phyloP scores from a whole-genome alignment of 1,140 invertebrate genomes.

The Portunus trituberculatus region DNA sequence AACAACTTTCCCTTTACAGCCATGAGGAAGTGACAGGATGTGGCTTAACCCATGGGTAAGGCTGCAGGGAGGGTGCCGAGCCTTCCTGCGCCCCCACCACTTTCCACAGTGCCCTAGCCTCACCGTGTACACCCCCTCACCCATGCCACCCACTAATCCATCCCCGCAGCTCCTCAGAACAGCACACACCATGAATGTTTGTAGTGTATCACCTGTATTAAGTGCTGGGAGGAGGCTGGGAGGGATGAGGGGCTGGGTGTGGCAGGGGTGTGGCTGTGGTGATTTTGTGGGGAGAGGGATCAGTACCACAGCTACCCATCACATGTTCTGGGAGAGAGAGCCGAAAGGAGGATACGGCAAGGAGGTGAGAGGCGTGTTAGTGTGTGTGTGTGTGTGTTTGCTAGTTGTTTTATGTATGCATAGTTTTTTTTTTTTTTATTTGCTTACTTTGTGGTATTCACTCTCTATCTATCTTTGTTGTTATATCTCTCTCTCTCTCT shows the following conservation, averaged over 20 bases:
- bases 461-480: too few relatives aligned
- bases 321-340: conserved; percentile 67
- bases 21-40: neutral
- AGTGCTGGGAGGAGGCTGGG: neutral
- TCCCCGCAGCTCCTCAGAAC: neutral
- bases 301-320: neutral
- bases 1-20: neutral
- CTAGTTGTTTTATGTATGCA: neutral
- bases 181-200: neutral
- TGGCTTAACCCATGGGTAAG: neutral
- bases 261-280: neutral
- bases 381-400: neutral
- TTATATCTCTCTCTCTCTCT: too few relatives aligned
- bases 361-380: conserved; percentile 2
- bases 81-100: neutral
- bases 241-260: neutral
- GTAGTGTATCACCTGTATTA: neutral
- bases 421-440: neutral
- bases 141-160: neutral
- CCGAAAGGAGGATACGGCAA: conserved; percentile 60
- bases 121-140: neutral
- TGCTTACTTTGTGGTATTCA: neutral
- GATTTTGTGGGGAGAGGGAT: neutral
- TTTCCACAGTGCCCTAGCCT: neutral
- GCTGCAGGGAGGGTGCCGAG: neutral